These are phyloP conservation scores for rat (Rattus norvegicus) DNA, from an alignment of 2,113 vertebrate genomes.

Conservation along the genomic window DNA sequence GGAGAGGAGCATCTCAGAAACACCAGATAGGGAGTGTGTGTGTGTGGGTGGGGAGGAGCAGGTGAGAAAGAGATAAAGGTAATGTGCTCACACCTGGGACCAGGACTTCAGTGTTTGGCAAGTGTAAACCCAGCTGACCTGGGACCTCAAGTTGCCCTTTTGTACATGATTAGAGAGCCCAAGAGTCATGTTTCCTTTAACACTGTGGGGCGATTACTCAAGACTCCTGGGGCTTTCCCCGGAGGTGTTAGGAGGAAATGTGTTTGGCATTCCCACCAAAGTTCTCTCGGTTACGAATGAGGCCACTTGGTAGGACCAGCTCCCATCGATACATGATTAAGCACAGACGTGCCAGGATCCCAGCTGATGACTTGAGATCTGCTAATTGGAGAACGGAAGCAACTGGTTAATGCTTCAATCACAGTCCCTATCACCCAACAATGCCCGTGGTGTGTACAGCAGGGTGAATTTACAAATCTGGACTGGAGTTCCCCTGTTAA, in stretches of 20 bases:
- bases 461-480: background rate
- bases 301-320: constrained; percentile 26
- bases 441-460: background rate
- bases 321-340: constrained; percentile 60
- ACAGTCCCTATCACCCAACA: constrained; percentile 17
- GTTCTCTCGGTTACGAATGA: background rate
- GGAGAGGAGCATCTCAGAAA: background rate
- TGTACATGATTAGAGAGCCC: background rate
- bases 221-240: background rate
- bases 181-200: background rate
- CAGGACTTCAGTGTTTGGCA: background rate
- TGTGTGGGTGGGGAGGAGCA: too few relatives aligned
- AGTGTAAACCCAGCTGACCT: background rate
- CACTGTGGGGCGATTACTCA: background rate
- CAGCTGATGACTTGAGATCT: constrained; percentile 62
- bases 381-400: constrained; percentile 33
- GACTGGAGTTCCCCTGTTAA: background rate
- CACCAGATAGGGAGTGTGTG: background rate
- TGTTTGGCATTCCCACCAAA: background rate
- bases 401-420: constrained; percentile 67
- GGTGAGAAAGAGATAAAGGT: background rate
- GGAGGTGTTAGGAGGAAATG: background rate
- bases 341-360: background rate
- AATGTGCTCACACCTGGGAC: fast-evolving
- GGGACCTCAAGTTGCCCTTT: background rate